phyloP scores from a whole-genome alignment of 2,888 invertebrate species.

The Myathropa florea region DNA sequence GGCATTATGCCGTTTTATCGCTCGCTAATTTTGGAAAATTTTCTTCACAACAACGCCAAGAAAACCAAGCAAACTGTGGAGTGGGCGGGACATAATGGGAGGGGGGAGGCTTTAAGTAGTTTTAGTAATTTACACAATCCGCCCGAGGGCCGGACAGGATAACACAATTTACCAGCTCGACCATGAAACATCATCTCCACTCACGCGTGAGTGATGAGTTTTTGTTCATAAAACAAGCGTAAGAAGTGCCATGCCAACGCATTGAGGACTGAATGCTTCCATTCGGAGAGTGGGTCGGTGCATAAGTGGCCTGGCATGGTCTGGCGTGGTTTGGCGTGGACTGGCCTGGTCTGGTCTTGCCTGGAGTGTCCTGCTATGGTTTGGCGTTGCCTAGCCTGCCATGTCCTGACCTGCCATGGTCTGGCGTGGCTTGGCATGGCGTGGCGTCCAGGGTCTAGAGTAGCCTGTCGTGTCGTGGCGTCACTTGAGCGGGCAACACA shows the following conservation, averaged over 20 bases:
- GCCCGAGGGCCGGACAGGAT: neutral
- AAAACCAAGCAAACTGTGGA: neutral
- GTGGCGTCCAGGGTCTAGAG: no score
- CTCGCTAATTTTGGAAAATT: conserved; percentile 44
- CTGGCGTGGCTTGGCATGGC: no score
- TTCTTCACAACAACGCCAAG: conserved; percentile 6
- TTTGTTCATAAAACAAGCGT: neutral
- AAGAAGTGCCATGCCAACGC: neutral
- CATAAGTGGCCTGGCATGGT: no score
- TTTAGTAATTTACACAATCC: neutral
- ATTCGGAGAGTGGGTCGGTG: neutral
- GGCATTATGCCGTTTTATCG: conserved; percentile 41
- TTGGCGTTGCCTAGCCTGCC: no score
- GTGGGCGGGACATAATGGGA: neutral
- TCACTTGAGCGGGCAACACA: neutral
- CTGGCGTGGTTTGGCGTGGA: no score
- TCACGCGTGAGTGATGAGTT: neutral
- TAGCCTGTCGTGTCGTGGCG: neutral
- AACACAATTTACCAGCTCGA: neutral
- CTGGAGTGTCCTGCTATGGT: no score
- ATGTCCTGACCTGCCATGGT: no score
- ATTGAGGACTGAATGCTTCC: neutral
- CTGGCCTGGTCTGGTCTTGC: no score
- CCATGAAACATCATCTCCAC: neutral
- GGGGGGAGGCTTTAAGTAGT: neutral